Evolutionary conservation across 2,113 vertebrate genomes (phyloP), one percentile per base, ranked within the genome.

Genomic region (Acanthisitta chloris): DNA sequence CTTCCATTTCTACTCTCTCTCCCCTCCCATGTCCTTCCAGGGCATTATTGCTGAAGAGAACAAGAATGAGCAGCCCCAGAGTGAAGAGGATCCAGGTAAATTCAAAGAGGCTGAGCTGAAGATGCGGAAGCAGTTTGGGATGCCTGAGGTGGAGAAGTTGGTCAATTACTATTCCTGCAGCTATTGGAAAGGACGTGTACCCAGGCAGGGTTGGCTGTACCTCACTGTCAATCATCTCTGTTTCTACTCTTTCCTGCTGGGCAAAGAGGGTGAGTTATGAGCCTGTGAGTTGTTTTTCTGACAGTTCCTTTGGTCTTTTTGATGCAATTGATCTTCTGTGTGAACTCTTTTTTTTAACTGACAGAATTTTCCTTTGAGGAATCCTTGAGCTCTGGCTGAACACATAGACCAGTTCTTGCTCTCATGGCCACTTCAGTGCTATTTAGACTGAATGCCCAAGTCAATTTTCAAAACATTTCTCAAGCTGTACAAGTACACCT

Each of bases 141-240:
- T 99, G 99, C 99, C 99, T 0, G 99, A 99, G 26, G 99, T 98
- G 65, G 99, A 99, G 97, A 99, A 99, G 96, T 97, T 99, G 96
- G 99, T 99, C 66, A 99, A 99, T 94, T 99, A 99, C 94, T 99
- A 99, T 84, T 99, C 99, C 61, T 99, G 99, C 97, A 99, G 99
- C 97, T 99, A 98, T 91, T 99, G 99, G 99, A 99, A 99, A 95
- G 99, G 99, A 7, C 97, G 99, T 1, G 99, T 99, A 21, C 99
- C 99, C 1, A 97, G 99, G 34, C 99, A 99, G 97, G 99, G 99
- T 54, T 99, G 99, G 99, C 98, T 99, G 33, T 99, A 99, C 97
- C 98, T 99, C 86, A 99, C 98, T 0, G 98, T 99, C 98, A 99
- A 99, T 95, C 99, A 99, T 96, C 98, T 99, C 74, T 99, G 99